Conservation (phyloP, 2,113 vertebrate species). For the Osmerus eperlanus region DNA sequence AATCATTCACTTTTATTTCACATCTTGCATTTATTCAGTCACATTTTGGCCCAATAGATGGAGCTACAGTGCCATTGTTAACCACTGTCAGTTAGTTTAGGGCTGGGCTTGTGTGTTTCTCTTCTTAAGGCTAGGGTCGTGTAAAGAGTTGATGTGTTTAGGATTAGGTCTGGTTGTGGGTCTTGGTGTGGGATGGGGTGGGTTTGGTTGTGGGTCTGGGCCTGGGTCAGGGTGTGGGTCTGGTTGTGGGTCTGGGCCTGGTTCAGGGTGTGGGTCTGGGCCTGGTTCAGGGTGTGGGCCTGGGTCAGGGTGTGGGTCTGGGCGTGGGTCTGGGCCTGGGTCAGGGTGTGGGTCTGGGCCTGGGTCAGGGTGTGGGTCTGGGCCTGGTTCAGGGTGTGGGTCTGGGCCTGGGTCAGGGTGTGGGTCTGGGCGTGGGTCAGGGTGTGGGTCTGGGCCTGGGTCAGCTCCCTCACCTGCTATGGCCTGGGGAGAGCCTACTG, state of each 20-base stretch:
- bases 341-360: too few relatives aligned
- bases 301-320: neutral
- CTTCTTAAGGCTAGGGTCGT: neutral
- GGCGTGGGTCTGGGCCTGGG: too few relatives aligned
- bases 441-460: neutral
- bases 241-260: neutral
- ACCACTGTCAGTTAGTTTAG: neutral
- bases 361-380: too few relatives aligned
- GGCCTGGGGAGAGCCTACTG: slow-evolving; percentile 90
- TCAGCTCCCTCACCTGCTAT: slow-evolving; percentile 78
- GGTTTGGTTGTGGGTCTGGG: too few relatives aligned
- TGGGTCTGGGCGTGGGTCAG: neutral
- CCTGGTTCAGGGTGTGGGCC: too few relatives aligned
- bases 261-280: too few relatives aligned
- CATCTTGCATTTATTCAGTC: slow-evolving; percentile 12
- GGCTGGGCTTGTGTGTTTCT: slow-evolving; percentile 13
- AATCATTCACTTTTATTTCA: neutral
- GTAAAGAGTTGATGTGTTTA: neutral
- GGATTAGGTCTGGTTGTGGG: neutral
- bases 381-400: too few relatives aligned
- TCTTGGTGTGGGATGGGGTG: too few relatives aligned
- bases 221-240: too few relatives aligned
- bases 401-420: too few relatives aligned
- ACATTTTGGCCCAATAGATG: slow-evolving; percentile 51
- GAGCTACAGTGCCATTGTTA: slow-evolving; percentile 34